A percentile compares a stretch with the other conserved stretches of the same genome.
These are phyloP conservation scores for Moxostoma hubbsi DNA, from an alignment of 2,797 vertebrate genomes.

Conservation along the genomic window DNA sequence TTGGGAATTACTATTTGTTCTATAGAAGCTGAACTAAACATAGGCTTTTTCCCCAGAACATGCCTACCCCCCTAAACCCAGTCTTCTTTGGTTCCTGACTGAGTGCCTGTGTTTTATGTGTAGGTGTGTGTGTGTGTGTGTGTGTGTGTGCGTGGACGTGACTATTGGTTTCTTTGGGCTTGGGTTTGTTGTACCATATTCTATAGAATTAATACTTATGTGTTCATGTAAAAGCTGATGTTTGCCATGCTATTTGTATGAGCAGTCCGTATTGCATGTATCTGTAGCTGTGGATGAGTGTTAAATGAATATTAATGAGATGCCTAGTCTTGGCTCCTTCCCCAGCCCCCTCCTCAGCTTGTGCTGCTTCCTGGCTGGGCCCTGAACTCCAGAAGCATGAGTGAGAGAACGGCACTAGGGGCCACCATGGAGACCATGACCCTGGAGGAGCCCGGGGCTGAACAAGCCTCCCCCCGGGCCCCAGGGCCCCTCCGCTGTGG, in stretches of 20 bases:
- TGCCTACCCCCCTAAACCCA: constrained; percentile 18
- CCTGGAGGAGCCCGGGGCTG: constrained; percentile 83
- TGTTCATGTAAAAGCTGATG: constrained; percentile 30
- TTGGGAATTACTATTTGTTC: constrained; percentile 76
- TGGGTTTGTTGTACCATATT: constrained; percentile 41
- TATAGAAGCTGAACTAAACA: constrained; percentile 68
- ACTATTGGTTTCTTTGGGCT: constrained; percentile 31
- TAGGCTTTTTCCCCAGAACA: constrained; percentile 53
- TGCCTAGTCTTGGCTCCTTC: constrained; percentile 69
- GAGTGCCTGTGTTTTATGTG: background rate
- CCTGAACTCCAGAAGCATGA: constrained; percentile 73
- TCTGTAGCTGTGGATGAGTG: constrained; percentile 59
- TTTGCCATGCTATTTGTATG: constrained; percentile 38
- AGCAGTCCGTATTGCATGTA: constrained; percentile 60
- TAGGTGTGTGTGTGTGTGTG: constrained; percentile 28
- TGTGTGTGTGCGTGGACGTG: constrained; percentile 45
- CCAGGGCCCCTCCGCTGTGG: constrained; percentile 90
- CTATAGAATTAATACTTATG: constrained; percentile 39
- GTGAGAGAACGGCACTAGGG: constrained; percentile 79
- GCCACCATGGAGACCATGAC: constrained; percentile 82
- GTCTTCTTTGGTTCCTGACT: constrained; percentile 43
- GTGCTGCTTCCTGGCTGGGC: constrained; percentile 53
- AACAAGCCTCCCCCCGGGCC: constrained; percentile 87
- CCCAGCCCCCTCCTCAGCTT: constrained; percentile 61
- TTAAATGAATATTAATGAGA: constrained; percentile 68